A percentile compares a stretch with the other conserved stretches of the same genome.
Evolutionary conservation across 2,113 vertebrate species (phyloP).

Genomic region (Mastomys natalensis): DNA sequence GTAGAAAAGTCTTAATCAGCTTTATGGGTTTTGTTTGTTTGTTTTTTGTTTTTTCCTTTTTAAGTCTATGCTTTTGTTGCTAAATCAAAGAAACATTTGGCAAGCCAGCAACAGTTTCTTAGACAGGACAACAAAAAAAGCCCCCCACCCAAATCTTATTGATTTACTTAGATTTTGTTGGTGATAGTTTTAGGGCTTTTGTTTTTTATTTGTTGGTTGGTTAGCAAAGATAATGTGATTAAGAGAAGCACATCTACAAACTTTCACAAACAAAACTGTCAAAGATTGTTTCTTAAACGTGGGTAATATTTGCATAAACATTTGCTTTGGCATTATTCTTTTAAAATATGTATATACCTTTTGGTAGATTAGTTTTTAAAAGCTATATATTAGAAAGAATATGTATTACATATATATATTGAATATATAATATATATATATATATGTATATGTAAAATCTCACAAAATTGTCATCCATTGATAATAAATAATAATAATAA

Average conservation of each 20-base stretch:
- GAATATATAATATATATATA: too few species aligned
- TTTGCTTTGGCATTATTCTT: constrained; percentile 1
- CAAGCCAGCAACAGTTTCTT: neutral
- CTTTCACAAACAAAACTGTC: neutral
- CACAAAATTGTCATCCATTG: constrained; percentile 14
- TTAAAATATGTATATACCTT: neutral
- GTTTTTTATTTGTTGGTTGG: neutral
- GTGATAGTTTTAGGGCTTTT: neutral
- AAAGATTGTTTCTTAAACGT: neutral
- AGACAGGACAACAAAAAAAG: neutral
- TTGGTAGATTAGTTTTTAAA: neutral
- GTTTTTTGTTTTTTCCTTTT: neutral
- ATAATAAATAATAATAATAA: too few species aligned
- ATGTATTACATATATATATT: neutral
- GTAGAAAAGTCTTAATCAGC: neutral
- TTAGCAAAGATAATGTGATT: neutral
- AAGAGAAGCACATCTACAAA: neutral
- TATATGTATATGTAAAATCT: neutral
- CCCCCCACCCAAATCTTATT: neutral
- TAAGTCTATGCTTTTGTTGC: neutral
- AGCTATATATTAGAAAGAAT: neutral
- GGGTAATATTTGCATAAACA: neutral
- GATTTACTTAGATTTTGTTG: neutral
- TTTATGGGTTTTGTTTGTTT: neutral
- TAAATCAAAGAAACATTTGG: neutral